phyloP scores from a whole-genome alignment of 2,797 vertebrate genomes.

The Geotrypetes seraphini region DNA sequence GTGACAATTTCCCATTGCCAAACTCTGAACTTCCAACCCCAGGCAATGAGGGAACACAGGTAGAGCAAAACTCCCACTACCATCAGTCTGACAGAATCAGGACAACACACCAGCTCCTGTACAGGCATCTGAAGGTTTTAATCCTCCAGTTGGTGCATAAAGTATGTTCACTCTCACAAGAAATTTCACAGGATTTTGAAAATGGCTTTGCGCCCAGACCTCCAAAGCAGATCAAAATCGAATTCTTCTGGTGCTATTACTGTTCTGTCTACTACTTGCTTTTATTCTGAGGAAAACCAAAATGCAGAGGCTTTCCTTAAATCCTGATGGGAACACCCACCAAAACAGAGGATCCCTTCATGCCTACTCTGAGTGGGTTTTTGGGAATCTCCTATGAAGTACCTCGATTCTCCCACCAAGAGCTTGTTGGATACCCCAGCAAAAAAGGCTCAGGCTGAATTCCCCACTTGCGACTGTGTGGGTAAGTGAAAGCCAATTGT shows the following conservation, averaged over 20 bases:
- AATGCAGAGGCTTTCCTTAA: conserved; percentile 14
- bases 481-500: conserved; percentile 59
- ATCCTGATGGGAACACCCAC: conserved; percentile 74
- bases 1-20: conserved; percentile 52
- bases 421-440: conserved; percentile 83
- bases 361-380: conserved; percentile 85
- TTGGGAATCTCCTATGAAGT: conserved; percentile 88
- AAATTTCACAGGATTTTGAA: conserved; percentile 38
- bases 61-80: conserved; percentile 24
- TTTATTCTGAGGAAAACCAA: conserved; percentile 61
- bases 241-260: conserved; percentile 81
- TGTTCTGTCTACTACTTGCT: conserved; percentile 87
- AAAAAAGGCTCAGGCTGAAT: conserved; percentile 79
- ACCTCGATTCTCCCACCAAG: conserved; percentile 88
- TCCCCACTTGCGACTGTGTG: conserved; percentile 84
- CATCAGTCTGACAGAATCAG: neutral
- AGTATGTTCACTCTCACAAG: conserved; percentile 16
- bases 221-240: conserved; percentile 87
- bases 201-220: conserved; percentile 60
- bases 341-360: conserved; percentile 73
- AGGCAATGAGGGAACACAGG: conserved; percentile 30
- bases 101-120: neutral
- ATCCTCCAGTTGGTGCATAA: neutral
- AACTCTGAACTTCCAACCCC: conserved; percentile 33
- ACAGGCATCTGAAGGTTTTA: neutral